A percentile compares a stretch with the other conserved stretches of the same genome.
Evolutionary conservation across 1,140 invertebrate genomes (phyloP).

Genomic region (Hypothenemus hampei): DNA sequence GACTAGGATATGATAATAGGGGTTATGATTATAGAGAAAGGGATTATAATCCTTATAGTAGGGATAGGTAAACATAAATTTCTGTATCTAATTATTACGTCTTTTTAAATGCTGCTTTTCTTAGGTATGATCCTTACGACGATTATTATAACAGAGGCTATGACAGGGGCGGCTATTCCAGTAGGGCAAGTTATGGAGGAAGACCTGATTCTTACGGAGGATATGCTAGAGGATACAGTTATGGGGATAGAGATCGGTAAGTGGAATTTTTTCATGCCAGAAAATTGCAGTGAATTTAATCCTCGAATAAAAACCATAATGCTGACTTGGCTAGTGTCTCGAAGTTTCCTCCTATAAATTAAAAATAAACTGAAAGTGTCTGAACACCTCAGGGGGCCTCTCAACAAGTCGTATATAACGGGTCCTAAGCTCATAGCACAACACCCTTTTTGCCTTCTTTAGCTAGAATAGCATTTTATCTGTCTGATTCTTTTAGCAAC

Average conservation of each 20-base stretch:
- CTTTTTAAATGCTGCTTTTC: background rate
- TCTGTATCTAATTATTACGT: background rate
- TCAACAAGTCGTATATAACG: too few species aligned
- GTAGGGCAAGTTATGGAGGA: slow-evolving; percentile 53
- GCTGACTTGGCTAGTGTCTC: too few species aligned
- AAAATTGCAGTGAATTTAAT: too few species aligned
- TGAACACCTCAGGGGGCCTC: too few species aligned
- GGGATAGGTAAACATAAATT: slow-evolving; percentile 30
- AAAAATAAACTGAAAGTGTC: too few species aligned
- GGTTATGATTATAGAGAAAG: slow-evolving; percentile 37
- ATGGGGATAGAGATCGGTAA: slow-evolving; percentile 28
- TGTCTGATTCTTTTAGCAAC: too few species aligned
- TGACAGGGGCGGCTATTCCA: slow-evolving; percentile 48
- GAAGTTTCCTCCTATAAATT: too few species aligned
- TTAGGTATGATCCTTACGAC: slow-evolving; percentile 23
- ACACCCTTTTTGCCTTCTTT: too few species aligned
- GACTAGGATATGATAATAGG: slow-evolving; percentile 38
- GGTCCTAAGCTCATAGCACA: too few species aligned
- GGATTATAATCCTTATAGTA: slow-evolving; percentile 33
- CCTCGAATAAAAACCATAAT: too few species aligned
- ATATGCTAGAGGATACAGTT: slow-evolving; percentile 43
- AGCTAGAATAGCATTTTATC: too few species aligned
- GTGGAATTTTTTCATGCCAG: too few species aligned
- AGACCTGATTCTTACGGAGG: slow-evolving; percentile 45
- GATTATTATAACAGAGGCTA: slow-evolving; percentile 48